Evolutionary conservation across 1,140 invertebrate genomes (phyloP), one percentile per base, ranked within the genome.

Genomic region (Daktulosphaira vitifoliae): DNA sequence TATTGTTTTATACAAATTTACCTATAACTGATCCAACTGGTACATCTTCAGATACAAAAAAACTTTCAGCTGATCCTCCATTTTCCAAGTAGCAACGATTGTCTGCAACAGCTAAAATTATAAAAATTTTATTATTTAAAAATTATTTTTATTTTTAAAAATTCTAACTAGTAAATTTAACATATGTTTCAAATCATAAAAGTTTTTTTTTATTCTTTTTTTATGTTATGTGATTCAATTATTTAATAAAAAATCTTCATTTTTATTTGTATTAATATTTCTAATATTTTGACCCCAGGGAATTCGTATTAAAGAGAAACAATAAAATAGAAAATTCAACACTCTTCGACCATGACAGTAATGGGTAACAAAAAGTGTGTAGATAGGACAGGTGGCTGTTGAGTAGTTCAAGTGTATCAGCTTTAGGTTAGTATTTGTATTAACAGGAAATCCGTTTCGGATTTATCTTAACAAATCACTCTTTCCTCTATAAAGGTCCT

Each of bases 71-170:
- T 0, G 91, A 90, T 25, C 88, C 88, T 25, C 90, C 91, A 69
- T 87, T 90, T 75, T 90, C 86, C 71, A 95, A 75, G 74, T 88
- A 94, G 73, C 91, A 95, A 72, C 90, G 79, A 71, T 87, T 88
- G 77, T 92, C 89, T 71, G 65, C 37, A 42, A 68, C 68, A 70
- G 66, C 20, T 69, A 68, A 16, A 68, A 65, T 48, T 33, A 33
- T 33, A n/a, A n/a, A n/a, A n/a, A n/a, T n/a, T n/a, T n/a, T n/a
- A n/a, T n/a, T n/a, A n/a, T n/a, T n/a, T n/a, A n/a, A n/a, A n/a
- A n/a, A n/a, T n/a, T n/a, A n/a, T n/a, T n/a, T n/a, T n/a, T n/a
- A n/a, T n/a, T n/a, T n/a, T n/a, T n/a, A n/a, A n/a, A n/a, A n/a
- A n/a, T n/a, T n/a, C n/a, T n/a, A n/a, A n/a, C n/a, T n/a, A n/a